phyloP scores from a whole-genome alignment of 2,888 invertebrate genomes.

The Dasysyrphus albostriatus region DNA sequence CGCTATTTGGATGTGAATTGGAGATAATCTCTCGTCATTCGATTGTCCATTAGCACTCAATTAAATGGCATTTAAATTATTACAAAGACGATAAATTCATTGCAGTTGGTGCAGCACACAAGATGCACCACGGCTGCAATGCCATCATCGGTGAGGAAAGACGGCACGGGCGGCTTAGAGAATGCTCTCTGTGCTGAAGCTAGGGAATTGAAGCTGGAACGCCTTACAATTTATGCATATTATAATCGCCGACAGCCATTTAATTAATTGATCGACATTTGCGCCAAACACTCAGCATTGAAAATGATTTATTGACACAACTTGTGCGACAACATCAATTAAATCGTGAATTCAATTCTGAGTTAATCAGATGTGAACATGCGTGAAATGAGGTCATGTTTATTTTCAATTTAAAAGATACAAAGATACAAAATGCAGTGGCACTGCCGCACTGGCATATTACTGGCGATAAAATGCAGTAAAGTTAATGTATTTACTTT shows the following conservation, averaged over 20 bases:
- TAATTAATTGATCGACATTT: slow-evolving; percentile 73
- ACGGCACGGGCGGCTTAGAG: neutral
- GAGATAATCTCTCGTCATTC: slow-evolving; percentile 44
- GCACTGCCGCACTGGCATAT: neutral
- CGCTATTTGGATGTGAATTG: slow-evolving; percentile 15
- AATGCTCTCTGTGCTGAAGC: neutral
- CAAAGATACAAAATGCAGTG: slow-evolving; percentile 49
- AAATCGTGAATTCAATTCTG: slow-evolving; percentile 46
- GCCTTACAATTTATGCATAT: slow-evolving; percentile 56
- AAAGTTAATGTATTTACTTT: neutral
- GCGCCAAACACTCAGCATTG: slow-evolving; percentile 61
- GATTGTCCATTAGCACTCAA: slow-evolving; percentile 67
- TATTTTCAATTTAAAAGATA: slow-evolving; percentile 58
- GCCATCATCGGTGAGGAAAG: neutral
- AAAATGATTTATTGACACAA: slow-evolving; percentile 61
- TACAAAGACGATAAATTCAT: slow-evolving; percentile 29
- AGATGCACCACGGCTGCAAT: neutral
- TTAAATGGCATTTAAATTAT: slow-evolving; percentile 43
- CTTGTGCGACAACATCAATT: slow-evolving; percentile 66
- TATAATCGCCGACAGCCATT: slow-evolving; percentile 63
- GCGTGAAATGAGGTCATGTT: slow-evolving; percentile 74
- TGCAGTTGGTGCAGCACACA: neutral
- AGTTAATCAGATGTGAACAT: slow-evolving; percentile 71
- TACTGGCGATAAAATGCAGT: neutral
- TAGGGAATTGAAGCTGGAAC: slow-evolving; percentile 3